A percentile compares a stretch with the other conserved stretches of the same genome.
Conservation (phyloP, 1,140 invertebrate species). For the Drosophila insularis region DNA sequence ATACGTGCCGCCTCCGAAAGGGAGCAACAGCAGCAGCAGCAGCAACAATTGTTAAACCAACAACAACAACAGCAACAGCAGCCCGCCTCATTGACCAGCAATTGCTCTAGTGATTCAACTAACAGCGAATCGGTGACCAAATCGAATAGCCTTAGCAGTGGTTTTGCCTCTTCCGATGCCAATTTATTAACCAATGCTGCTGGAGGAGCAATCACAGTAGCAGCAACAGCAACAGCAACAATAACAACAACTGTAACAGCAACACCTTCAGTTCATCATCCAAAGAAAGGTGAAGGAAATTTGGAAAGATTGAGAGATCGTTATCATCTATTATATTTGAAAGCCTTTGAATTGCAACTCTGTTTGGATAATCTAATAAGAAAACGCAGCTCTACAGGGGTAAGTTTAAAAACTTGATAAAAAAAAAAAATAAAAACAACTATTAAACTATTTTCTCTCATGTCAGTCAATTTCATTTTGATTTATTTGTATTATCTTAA, state of each 20-base stretch:
- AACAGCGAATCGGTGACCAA: constrained; percentile 68
- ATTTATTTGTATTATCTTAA: no score
- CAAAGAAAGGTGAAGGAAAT: constrained; percentile 79
- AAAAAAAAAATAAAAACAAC: no score
- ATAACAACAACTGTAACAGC: constrained; percentile 16
- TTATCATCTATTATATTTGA: constrained; percentile 93
- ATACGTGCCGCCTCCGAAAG: constrained; percentile 82
- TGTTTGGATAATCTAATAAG: constrained; percentile 87
- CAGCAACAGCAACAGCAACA: constrained; percentile 4
- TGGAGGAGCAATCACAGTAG: constrained; percentile 54
- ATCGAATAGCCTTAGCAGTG: constrained; percentile 68
- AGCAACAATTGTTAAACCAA: constrained; percentile 44
- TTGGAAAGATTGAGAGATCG: constrained; percentile 88
- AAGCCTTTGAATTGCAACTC: constrained; percentile 94
- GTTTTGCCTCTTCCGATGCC: constrained; percentile 51
- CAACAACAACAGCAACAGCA: constrained; percentile 60
- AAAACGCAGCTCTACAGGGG: constrained; percentile 74
- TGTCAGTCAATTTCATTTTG: no score
- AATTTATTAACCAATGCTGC: constrained; percentile 67
- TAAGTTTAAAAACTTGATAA: constrained; percentile 46
- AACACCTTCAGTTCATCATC: constrained; percentile 43
- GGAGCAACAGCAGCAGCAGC: constrained; percentile 60
- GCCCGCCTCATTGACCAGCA: constrained; percentile 70
- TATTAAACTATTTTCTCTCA: no score
- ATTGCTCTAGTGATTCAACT: constrained; percentile 73